Base-by-base conservation (phyloP, 1,140 invertebrate species). In the Neodiprion lecontei region DNA sequence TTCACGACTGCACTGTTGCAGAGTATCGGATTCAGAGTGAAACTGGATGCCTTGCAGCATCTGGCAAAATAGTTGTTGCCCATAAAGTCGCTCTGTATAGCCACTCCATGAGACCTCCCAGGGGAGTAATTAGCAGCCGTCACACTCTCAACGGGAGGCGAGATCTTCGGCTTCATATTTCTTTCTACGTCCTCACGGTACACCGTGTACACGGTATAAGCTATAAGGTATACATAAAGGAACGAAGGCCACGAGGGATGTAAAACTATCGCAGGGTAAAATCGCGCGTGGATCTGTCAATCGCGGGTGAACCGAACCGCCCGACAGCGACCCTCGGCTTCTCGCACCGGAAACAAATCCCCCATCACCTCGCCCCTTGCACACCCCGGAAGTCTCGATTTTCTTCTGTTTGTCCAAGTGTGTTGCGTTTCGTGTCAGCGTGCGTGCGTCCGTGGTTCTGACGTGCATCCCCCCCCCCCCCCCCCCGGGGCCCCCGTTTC, bases 331-430 rank as follows among this genome's bases (percentile, higher is more conserved):
- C 47, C 66, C 72, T 17, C 72, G 28, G 67, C 74, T 67, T 66
- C 74, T 48, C 48, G 49, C 65, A 48, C 67, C 74, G 73, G 65
- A 67, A 67, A 69, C 70, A 61, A 74, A 48, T 71, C 73, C 70
- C 40, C n/a, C 48, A 40, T 21, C 17, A 21, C 17, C 17, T 21
- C 17, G 17, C 17, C 17, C 14, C 53, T n/a, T 50, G 50, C 47
- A 67, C 67, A 23, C 72, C 48, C 74, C 78, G 82, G 82, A 83
- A 80, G 80, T 82, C 77, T 80, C 79, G 72, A 70, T 69, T 82
- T 81, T 76, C 79, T 72, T 69, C 53, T 17, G 77, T 83, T 83
- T 83, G 79, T 78, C 76, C 81, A 83, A 81, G 82, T 83, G 82
- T 67, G 78, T 74, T 66, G 7, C 67, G 67, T 69, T 61, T 4